phyloP scores from a whole-genome alignment of 92 coral and sea anemone species.

The Nematostella vectensis region DNA sequence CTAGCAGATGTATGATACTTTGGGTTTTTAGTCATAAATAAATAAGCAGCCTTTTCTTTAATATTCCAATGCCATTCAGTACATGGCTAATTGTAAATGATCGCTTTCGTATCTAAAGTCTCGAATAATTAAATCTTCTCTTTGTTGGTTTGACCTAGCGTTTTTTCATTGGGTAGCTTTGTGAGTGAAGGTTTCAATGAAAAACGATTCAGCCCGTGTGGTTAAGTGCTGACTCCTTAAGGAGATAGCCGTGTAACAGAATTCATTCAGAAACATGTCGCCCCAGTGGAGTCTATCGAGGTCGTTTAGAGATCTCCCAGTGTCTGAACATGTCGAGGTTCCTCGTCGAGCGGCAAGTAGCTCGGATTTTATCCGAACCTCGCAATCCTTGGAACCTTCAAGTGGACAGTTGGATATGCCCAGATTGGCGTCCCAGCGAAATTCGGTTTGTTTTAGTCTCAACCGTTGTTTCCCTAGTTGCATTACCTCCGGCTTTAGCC shows the following conservation, averaged over 20 bases:
- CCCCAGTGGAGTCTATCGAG: not conserved
- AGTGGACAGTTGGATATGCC: too few species aligned
- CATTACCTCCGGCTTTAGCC: too few species aligned
- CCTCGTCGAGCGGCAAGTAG: conserved; percentile 13
- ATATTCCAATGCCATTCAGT: conserved; percentile 2
- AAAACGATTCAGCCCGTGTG: not conserved
- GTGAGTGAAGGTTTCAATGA: too few species aligned
- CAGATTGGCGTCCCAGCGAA: too few species aligned
- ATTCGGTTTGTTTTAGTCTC: too few species aligned
- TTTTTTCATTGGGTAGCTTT: not conserved
- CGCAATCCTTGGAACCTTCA: conserved; percentile 7
- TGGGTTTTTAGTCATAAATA: not conserved
- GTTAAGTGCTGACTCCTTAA: not conserved
- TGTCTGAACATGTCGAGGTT: conserved; percentile 12
- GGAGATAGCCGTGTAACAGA: not conserved
- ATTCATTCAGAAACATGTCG: conserved; percentile 5
- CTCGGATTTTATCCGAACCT: conserved; percentile 19
- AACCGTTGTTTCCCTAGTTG: too few species aligned
- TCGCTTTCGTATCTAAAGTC: not conserved
- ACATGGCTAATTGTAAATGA: conserved; percentile 2
- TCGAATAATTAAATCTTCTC: not conserved
- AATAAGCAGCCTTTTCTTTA: not conserved
- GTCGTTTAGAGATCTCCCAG: conserved; percentile 23
- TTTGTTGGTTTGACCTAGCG: not conserved
- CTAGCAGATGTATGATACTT: too few species aligned